Evolutionary conservation across 2,888 invertebrate genomes (phyloP), one percentile per base, ranked within the genome.

Genomic region (Diaphora mendica): DNA sequence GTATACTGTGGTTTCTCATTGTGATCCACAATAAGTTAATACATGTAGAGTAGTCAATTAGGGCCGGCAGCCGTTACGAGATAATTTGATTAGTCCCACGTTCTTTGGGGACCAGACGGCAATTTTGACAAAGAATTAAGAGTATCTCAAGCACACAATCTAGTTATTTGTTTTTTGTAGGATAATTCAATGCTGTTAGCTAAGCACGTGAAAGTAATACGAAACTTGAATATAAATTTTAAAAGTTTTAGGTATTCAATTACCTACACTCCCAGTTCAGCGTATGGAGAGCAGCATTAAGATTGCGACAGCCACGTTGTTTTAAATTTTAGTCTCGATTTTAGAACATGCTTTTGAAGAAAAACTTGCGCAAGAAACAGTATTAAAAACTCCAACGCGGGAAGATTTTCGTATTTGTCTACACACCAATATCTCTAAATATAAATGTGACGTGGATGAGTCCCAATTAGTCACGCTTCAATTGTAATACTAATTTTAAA

Each of bases 71-170:
- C 65, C 69, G 73, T 79, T 77, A 77, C 64, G 71, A 59, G 77
- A 76, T 86, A 86, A 87, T 86, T 87, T 86, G 86, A 85, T 86
- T 84, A 87, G 73, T 74, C 72, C 68, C 59, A 68, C 39, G 75
- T 73, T 73, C 70, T 78, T 80, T 75, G 79, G 72, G 76, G 74
- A 80, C 76, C 82, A 77, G 77, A 78, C 80, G 77, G 78, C 78
- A 73, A 75, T 75, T 80, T 35, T 81, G 77, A 77, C 77, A 85
- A 82, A 86, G 87, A 73, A 78, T 66, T 71, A 39, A 62, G 66
- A 74, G 70, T 90, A 89, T 89, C 89, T 88, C 88, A 91, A 92
- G 92, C 88, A 90, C 79, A 84, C 91, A 93, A 91, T 85, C 93
- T 55, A 55, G 51, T 9, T 55, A n/a, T 9, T 3, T n/a, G 2